Conservation (phyloP, 2,113 vertebrate genomes). For the Macaca nemestrina region DNA sequence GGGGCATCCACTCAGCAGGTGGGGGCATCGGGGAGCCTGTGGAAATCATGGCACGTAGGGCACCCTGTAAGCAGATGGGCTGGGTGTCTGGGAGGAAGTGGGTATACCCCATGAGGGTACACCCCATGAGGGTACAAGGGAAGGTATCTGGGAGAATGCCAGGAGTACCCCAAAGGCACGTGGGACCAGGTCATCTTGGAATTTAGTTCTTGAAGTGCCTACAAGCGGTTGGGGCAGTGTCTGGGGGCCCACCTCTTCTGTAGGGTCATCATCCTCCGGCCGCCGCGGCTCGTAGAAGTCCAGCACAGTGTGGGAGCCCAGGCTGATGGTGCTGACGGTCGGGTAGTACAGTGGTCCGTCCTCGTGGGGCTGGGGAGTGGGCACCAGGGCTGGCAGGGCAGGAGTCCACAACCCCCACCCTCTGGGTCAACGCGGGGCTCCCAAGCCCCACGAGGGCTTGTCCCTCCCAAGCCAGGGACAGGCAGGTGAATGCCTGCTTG, state of each 20-base stretch:
- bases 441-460: background rate
- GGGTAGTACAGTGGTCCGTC: conserved; percentile 94
- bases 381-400: conserved; percentile 23
- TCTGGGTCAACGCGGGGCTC: background rate
- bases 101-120: background rate
- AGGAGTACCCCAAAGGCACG: background rate
- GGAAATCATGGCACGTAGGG: background rate
- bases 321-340: conserved; percentile 91
- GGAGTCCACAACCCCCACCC: background rate
- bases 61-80: background rate
- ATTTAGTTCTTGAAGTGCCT: accelerated
- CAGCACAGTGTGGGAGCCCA: conserved; percentile 92
- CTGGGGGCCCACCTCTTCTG: conserved; percentile 70
- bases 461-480: background rate
- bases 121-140: background rate
- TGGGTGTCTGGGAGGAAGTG: background rate
- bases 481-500: background rate
- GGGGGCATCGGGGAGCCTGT: background rate
- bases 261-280: conserved; percentile 56
- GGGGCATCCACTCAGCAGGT: background rate
- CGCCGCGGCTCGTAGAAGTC: conserved; percentile 89
- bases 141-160: background rate
- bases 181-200: background rate
- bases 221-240: background rate
- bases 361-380: conserved; percentile 88